phyloP scores from a whole-genome alignment of 2,888 invertebrate species.

The Pandemis heparana region DNA sequence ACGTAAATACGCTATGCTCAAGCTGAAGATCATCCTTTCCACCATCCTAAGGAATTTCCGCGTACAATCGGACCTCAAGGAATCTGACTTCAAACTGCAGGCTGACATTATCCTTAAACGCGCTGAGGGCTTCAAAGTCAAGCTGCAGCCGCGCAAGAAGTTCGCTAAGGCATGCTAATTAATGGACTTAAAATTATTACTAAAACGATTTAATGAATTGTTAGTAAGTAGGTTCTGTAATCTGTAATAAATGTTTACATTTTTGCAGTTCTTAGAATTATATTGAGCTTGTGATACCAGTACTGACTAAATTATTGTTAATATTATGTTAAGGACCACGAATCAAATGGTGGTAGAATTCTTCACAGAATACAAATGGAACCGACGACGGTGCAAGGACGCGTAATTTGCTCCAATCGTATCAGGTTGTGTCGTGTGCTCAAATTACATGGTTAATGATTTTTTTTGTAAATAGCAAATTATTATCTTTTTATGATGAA shows the following conservation, averaged over 20 bases:
- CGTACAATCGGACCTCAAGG: slow-evolving; percentile 88
- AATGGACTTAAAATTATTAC: slow-evolving; percentile 35
- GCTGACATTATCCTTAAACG: slow-evolving; percentile 92
- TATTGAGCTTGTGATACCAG: slow-evolving; percentile 62
- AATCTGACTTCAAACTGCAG: slow-evolving; percentile 89
- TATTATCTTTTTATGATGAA: slow-evolving; percentile 45
- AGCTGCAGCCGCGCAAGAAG: slow-evolving; percentile 88
- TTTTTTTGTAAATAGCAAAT: slow-evolving; percentile 68
- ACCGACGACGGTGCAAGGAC: slow-evolving; percentile 51
- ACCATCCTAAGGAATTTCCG: slow-evolving; percentile 91
- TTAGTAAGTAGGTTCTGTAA: slow-evolving; percentile 48
- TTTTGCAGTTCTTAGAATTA: slow-evolving; percentile 52
- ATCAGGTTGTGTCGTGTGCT: slow-evolving; percentile 42
- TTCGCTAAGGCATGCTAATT: slow-evolving; percentile 67
- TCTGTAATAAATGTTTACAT: slow-evolving; percentile 55
- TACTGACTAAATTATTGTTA: slow-evolving; percentile 68
- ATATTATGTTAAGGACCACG: slow-evolving; percentile 56
- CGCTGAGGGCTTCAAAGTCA: slow-evolving; percentile 91
- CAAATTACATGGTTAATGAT: slow-evolving; percentile 52
- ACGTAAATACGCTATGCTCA: slow-evolving; percentile 93
- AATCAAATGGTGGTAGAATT: slow-evolving; percentile 69
- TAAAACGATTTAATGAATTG: slow-evolving; percentile 43
- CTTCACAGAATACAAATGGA: slow-evolving; percentile 49
- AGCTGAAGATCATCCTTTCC: slow-evolving; percentile 91
- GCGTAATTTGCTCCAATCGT: slow-evolving; percentile 63